Base-by-base conservation (phyloP, 1,140 invertebrate genomes). In the Cotesia chilonis region DNA sequence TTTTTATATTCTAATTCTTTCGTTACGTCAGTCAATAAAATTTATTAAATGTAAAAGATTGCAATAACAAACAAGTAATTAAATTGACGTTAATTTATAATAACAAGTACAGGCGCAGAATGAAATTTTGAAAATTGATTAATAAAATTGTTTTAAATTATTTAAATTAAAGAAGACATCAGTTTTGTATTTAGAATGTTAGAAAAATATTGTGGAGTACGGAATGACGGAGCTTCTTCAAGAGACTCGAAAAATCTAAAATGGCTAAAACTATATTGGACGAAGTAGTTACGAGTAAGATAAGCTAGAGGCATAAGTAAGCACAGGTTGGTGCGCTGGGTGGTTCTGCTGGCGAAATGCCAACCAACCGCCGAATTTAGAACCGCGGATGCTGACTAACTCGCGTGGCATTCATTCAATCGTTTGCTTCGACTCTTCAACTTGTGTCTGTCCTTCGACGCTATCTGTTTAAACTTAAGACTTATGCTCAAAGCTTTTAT, bases 241-340 rank as follows among this genome's bases (percentile, higher is more conserved):
- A 9, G 38, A 41, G 38, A 7, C 38, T 41, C 38, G 5, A 47
- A 47, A 6, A 47, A 47, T 47, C 41, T 47, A 47, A 47, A 47
- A 47, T 47, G 41, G 6, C 3, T 47, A 10, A 47, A 47, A 47
- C 41, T 47, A 20, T 17, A 20, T 20, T 20, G 57, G 57, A 9
- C 20, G 20, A 55, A 9, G 17, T 59, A 10, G 57, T 28, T 55
- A 20, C 17, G 20, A 59, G 20, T 59, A 6, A 17, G 4, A 14
- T 52, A 52, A n/a, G 47, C n/a, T 14, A 14, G 17, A 9, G 9
- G 20, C 14, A 20, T 61, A 70, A 59, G 51, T 47, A 76, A 75
- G 74, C 84, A 83, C 85, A 86, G 85, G 85, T 86, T 86, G 85
- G 84, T 84, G 84, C 84, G 84, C 84, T 84, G 81, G 83, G 85